These are phyloP conservation scores for Psilanteris sp. DNA, from an alignment of 1,140 invertebrate species.

Conservation along the genomic window DNA sequence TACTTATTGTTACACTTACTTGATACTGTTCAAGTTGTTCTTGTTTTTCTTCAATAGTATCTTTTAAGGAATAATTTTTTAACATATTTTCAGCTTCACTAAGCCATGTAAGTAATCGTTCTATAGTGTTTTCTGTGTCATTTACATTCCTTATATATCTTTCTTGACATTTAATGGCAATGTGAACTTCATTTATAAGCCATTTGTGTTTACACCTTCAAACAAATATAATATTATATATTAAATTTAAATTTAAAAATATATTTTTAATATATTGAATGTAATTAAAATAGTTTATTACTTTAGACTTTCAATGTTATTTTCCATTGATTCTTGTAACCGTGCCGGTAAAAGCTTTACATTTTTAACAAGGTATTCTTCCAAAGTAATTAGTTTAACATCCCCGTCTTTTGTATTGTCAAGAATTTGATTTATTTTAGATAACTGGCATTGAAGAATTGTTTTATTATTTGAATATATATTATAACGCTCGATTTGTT, in stretches of 20 bases:
- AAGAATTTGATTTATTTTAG: conserved; percentile 88
- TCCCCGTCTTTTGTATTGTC: conserved; percentile 87
- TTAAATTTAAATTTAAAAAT: not conserved
- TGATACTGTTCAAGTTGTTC: conserved; percentile 94
- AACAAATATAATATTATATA: conserved; percentile 8
- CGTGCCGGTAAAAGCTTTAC: conserved; percentile 84
- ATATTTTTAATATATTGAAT: conserved; percentile 1
- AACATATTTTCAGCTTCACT: conserved; percentile 91
- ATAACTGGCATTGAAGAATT: conserved; percentile 85
- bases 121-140: conserved; percentile 92
- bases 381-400: conserved; percentile 85
- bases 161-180: no score
- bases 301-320: conserved; percentile 88
- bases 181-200: no score
- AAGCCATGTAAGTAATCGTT: conserved; percentile 90
- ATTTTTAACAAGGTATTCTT: conserved; percentile 85
- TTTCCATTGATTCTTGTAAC: conserved; percentile 89
- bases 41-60: conserved; percentile 93
- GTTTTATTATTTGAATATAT: conserved; percentile 91
- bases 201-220: conserved; percentile 86
- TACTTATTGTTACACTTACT: conserved; percentile 79
- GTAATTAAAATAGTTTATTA: no score
- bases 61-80: conserved; percentile 91
- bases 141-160: no score
- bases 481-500: conserved; percentile 88